Evolutionary conservation across 2,797 vertebrate genomes (phyloP).

Genomic region (Amazona finschi): DNA sequence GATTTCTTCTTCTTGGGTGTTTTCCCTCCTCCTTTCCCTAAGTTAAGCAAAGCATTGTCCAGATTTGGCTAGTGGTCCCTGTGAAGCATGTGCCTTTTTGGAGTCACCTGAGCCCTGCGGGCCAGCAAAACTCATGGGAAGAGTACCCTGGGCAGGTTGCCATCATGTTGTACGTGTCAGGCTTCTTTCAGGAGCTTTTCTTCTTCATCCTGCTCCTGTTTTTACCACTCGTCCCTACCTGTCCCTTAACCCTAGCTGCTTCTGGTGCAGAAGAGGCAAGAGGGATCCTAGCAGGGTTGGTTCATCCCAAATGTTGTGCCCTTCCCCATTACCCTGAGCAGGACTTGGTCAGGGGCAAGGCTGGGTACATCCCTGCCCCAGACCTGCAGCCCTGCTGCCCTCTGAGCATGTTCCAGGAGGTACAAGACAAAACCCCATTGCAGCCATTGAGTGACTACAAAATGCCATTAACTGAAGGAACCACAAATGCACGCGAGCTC

Average conservation of each 20-base stretch:
- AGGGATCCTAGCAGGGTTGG: background rate
- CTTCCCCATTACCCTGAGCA: background rate
- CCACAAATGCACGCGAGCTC: background rate
- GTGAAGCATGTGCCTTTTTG: background rate
- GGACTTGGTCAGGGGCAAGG: no score
- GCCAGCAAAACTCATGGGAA: background rate
- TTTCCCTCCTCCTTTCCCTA: background rate
- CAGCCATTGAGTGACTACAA: no score
- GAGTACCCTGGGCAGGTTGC: background rate
- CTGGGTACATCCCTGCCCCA: background rate
- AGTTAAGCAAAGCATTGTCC: background rate
- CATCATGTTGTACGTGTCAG: accelerated
- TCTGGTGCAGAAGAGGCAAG: background rate
- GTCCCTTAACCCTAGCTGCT: background rate
- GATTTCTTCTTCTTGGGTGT: background rate
- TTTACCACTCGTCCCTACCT: background rate
- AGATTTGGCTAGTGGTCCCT: background rate
- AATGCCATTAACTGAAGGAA: background rate
- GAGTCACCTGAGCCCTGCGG: accelerated
- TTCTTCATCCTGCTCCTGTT: background rate
- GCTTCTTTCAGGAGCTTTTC: background rate
- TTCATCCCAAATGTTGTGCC: background rate
- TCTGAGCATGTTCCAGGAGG: background rate
- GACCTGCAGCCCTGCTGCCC: background rate
- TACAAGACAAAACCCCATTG: accelerated